Percentiles rank a stretch among this genome's conserved stretches.
Conservation (phyloP, 2,888 invertebrate species). For the Aphelenchoides bicaudatus region DNA sequence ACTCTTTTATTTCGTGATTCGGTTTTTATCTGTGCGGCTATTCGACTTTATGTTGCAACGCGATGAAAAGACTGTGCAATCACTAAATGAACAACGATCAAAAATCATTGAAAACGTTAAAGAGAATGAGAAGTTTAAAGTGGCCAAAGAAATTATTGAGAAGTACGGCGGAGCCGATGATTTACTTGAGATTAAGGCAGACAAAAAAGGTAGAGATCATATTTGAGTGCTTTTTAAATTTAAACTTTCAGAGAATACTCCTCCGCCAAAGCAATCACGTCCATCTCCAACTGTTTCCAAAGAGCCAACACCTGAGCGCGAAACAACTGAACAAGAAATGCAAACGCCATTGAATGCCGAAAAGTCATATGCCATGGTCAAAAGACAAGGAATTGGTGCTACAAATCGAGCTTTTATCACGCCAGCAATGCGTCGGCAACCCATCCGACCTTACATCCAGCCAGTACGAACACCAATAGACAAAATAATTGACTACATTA, state of each 20-base stretch:
- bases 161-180: conserved; percentile 39
- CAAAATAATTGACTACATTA: conserved; percentile 83
- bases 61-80: conserved; percentile 23
- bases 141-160: conserved; percentile 41
- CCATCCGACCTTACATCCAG: conserved; percentile 37
- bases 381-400: no score
- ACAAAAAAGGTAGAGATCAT: conserved; percentile 6
- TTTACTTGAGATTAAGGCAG: conserved; percentile 16
- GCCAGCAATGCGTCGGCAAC: conserved; percentile 20
- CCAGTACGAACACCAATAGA: conserved; percentile 73
- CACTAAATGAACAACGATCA: conserved; percentile 23
- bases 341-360: no score
- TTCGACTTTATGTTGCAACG: conserved; percentile 27
- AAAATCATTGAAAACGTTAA: conserved; percentile 84
- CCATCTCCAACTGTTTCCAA: background rate
- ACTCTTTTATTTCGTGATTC: conserved; percentile 12
- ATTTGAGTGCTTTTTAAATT: background rate
- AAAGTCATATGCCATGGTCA: no score
- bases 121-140: conserved; percentile 93
- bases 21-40: conserved; percentile 9
- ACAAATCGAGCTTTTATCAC: conserved; percentile 2
- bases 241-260: conserved; percentile 7
- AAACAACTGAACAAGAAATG: no score
- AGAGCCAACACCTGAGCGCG: background rate
- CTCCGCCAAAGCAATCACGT: background rate